These are phyloP conservation scores for Flexamia atlantica DNA, from an alignment of 2,888 invertebrate species.

Conservation along the genomic window DNA sequence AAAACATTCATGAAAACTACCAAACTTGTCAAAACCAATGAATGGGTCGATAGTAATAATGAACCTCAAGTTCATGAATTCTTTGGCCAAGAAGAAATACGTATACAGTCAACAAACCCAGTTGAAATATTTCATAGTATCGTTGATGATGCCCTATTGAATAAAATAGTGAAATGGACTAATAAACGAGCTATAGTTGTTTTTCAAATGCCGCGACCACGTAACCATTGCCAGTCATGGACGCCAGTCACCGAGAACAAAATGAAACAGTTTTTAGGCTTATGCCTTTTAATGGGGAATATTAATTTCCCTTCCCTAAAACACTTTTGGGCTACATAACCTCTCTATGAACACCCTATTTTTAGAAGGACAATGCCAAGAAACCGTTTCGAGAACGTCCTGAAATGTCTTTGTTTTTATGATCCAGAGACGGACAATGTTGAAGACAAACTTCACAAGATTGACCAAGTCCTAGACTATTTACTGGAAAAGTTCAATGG, in stretches of 20 bases:
- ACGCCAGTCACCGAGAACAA: constrained; percentile 24
- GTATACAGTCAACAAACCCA: constrained; percentile 16
- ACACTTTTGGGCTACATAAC: constrained; percentile 27
- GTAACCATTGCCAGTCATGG: constrained; percentile 15
- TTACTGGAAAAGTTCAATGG: constrained; percentile 8
- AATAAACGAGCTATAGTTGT: constrained; percentile 14
- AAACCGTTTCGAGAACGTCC: constrained; percentile 36
- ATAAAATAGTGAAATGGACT: constrained; percentile 30
- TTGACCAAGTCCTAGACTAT: constrained; percentile 15
- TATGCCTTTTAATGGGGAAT: constrained; percentile 57
- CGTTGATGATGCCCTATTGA: constrained; percentile 29
- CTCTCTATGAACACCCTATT: constrained; percentile 44
- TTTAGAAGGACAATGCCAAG: constrained; percentile 53
- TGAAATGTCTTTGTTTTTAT: constrained; percentile 52
- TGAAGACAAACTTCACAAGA: constrained; percentile 14
- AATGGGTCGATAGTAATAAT: constrained; percentile 16
- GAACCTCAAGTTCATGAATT: neutral
- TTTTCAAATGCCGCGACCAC: neutral
- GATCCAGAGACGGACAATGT: constrained; percentile 3
- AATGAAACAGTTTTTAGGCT: constrained; percentile 39
- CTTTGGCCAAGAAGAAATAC: constrained; percentile 19
- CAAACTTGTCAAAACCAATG: neutral
- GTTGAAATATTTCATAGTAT: neutral
- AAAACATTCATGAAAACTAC: neutral
- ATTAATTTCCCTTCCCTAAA: constrained; percentile 26